phyloP scores from a whole-genome alignment of 2,888 invertebrate species.

The Lepidocyrtoides sp. region DNA sequence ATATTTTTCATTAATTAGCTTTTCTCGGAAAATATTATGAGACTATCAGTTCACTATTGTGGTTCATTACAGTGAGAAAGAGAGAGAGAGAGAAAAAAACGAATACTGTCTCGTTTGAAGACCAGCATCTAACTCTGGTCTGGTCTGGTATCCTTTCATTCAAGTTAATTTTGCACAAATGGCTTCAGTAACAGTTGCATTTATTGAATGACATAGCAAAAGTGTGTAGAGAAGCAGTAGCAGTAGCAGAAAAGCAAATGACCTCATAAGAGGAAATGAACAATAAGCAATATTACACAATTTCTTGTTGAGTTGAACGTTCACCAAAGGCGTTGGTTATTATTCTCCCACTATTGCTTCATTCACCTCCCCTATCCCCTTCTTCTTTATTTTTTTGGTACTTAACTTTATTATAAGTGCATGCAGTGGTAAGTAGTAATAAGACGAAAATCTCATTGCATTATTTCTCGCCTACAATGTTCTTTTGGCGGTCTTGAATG shows the following conservation, averaged over 20 bases:
- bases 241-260: neutral
- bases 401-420: too few species aligned
- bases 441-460: too few species aligned
- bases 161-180: neutral
- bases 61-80: neutral
- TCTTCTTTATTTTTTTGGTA: too few species aligned
- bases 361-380: too few species aligned
- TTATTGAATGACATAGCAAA: slow-evolving; percentile 2
- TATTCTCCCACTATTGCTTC: neutral
- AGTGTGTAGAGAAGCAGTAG: too few species aligned
- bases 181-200: neutral
- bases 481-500: too few species aligned
- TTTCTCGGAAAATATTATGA: neutral
- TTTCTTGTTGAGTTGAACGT: neutral
- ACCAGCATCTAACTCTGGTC: too few species aligned
- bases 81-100: too few species aligned
- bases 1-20: slow-evolving; percentile 8
- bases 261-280: neutral
- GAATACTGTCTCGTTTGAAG: too few species aligned
- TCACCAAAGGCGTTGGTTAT: neutral
- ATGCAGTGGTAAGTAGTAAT: too few species aligned
- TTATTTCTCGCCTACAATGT: too few species aligned
- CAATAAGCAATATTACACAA: neutral
- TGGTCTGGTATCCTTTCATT: too few species aligned
- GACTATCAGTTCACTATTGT: neutral